Conservation (phyloP, 2,797 vertebrate species). For the Enteromius mattozi region DNA sequence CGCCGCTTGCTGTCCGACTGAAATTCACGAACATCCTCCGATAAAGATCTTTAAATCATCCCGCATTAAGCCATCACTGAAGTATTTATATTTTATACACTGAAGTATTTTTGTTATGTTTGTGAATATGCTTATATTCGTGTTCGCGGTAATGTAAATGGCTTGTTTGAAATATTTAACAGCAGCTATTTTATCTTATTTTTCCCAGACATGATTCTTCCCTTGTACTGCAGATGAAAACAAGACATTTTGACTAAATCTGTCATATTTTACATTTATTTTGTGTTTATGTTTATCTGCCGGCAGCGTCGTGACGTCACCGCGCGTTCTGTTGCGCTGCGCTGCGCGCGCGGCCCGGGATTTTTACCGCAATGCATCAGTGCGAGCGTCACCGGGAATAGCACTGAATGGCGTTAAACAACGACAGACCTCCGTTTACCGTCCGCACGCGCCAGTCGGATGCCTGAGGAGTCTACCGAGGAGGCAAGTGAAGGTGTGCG, state of each 20-base stretch:
- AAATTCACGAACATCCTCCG: neutral
- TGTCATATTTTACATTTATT: neutral
- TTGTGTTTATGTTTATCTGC: neutral
- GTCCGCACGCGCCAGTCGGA: neutral
- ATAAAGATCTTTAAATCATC: too few relatives aligned
- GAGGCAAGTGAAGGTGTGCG: neutral
- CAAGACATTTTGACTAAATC: neutral
- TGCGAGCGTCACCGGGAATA: constrained; percentile 12
- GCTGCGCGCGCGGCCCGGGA: constrained; percentile 28
- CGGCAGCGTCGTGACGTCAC: constrained; percentile 31
- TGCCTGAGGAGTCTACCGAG: neutral
- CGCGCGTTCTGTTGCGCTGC: neutral
- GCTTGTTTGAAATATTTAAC: too few relatives aligned
- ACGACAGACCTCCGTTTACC: neutral
- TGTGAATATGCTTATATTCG: neutral
- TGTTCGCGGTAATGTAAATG: neutral
- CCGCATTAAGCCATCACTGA: neutral
- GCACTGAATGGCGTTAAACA: neutral
- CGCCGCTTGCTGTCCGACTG: neutral
- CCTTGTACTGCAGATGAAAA: neutral
- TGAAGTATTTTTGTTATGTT: neutral
- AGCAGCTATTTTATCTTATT: too few relatives aligned
- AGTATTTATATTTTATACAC: neutral
- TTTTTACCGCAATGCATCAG: constrained; percentile 50
- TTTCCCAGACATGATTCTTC: too few relatives aligned